A percentile compares a stretch with the other conserved stretches of the same genome.
Evolutionary conservation across 2,113 vertebrate genomes (phyloP).

Genomic region (Prunella fulvescens): DNA sequence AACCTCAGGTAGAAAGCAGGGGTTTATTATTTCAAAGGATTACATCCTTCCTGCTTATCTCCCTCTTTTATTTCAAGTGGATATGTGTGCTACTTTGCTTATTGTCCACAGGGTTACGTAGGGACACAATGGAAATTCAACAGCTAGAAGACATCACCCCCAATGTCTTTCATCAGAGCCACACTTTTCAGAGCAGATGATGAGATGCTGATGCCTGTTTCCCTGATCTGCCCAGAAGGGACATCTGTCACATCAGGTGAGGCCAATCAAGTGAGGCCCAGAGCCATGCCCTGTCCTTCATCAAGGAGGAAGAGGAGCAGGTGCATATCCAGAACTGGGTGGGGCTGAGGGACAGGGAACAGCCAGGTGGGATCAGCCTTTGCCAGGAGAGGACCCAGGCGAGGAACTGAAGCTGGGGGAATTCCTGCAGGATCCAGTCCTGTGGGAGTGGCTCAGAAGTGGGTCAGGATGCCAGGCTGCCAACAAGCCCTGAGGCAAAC

Average conservation of each 20-base stretch:
- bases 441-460: neutral
- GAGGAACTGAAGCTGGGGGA: neutral
- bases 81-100: neutral
- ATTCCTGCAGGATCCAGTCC: neutral
- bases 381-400: neutral
- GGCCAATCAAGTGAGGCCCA: neutral
- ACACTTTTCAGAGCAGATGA: neutral
- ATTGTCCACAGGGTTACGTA: neutral
- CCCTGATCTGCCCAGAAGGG: neutral
- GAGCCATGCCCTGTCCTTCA: neutral
- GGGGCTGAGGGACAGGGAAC: neutral
- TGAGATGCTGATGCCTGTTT: neutral
- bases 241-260: neutral
- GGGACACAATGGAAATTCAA: neutral
- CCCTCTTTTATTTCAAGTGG: conserved; percentile 4
- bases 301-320: neutral
- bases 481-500: neutral
- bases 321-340: neutral
- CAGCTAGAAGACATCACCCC: neutral
- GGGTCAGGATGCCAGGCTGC: neutral
- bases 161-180: neutral
- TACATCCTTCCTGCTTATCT: conserved; percentile 25
- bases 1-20: conserved; percentile 29
- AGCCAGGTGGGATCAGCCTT: neutral
- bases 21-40: conserved; percentile 30